Percentiles rank a stretch among this genome's conserved stretches.
Conservation (phyloP, 2,888 invertebrate species). For the Cerastoderma edule region DNA sequence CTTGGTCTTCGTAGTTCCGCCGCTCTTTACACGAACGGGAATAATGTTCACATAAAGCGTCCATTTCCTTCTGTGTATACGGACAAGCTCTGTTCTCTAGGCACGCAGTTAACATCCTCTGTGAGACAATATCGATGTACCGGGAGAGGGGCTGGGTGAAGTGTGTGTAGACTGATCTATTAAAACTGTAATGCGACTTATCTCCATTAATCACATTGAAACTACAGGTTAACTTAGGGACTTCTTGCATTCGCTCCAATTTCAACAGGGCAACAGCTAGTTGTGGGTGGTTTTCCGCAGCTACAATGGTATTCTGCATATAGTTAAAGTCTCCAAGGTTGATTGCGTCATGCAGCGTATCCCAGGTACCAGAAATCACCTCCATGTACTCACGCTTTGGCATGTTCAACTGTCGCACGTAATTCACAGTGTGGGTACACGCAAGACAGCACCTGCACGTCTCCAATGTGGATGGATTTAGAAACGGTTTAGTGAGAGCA, state of each 20-base stretch:
- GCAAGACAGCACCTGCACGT: slow-evolving; percentile 69
- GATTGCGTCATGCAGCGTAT: slow-evolving; percentile 60
- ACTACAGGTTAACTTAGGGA: slow-evolving; percentile 67
- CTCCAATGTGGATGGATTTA: slow-evolving; percentile 54
- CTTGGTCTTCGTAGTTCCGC: slow-evolving; percentile 53
- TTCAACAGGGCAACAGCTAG: slow-evolving; percentile 70
- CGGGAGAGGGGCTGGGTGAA: slow-evolving; percentile 77
- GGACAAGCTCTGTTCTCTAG: slow-evolving; percentile 68
- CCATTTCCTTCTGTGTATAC: slow-evolving; percentile 67
- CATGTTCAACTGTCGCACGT: slow-evolving; percentile 56
- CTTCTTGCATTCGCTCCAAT: slow-evolving; percentile 67
- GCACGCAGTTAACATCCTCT: slow-evolving; percentile 70
- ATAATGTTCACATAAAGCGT: slow-evolving; percentile 57
- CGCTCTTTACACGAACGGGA: slow-evolving; percentile 33
- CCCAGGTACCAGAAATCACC: slow-evolving; percentile 64
- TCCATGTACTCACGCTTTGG: slow-evolving; percentile 61
- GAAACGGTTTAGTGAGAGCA: slow-evolving; percentile 73
- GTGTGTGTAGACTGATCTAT: slow-evolving; percentile 67
- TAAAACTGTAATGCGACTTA: slow-evolving; percentile 70
- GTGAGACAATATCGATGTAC: slow-evolving; percentile 77
- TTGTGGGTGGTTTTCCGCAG: slow-evolving; percentile 75
- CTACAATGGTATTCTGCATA: slow-evolving; percentile 69
- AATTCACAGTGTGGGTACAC: slow-evolving; percentile 69
- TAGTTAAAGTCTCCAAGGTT: slow-evolving; percentile 58
- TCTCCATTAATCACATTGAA: slow-evolving; percentile 33